phyloP scores from a whole-genome alignment of 2,113 vertebrate species.

The Otis tarda region DNA sequence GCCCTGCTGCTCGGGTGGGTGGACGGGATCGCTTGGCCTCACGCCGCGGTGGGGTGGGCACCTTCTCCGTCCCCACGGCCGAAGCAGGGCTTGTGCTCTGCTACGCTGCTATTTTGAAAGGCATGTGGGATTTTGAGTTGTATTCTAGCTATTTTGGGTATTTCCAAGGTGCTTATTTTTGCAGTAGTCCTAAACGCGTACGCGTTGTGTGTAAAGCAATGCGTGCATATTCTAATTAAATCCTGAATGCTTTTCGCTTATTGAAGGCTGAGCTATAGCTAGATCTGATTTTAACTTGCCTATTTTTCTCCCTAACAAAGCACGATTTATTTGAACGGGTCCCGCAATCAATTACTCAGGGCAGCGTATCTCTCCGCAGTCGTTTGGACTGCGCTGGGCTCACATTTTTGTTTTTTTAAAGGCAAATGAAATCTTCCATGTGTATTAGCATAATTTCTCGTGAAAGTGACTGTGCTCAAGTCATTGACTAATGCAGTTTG shows the following conservation, averaged over 20 bases:
- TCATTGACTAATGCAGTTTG: neutral
- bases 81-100: neutral
- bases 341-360: neutral
- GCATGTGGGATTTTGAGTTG: neutral
- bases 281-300: neutral
- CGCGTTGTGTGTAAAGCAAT: neutral
- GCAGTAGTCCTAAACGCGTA: accelerated
- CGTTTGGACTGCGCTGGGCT: neutral
- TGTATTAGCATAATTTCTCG: conserved; percentile 14
- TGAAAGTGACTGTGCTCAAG: neutral
- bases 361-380: neutral
- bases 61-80: neutral
- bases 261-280: neutral
- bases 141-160: neutral
- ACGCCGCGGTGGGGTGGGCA: accelerated
- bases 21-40: accelerated
- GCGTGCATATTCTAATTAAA: neutral
- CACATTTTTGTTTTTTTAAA: neutral
- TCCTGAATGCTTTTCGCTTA: neutral
- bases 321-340: neutral
- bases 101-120: accelerated
- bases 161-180: neutral
- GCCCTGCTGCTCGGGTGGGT: neutral
- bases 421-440: conserved; percentile 18
- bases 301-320: neutral